Percentiles rank a stretch among this genome's conserved stretches.
phyloP scores from a whole-genome alignment of 2,113 vertebrate species.

The Silurus meridionalis region DNA sequence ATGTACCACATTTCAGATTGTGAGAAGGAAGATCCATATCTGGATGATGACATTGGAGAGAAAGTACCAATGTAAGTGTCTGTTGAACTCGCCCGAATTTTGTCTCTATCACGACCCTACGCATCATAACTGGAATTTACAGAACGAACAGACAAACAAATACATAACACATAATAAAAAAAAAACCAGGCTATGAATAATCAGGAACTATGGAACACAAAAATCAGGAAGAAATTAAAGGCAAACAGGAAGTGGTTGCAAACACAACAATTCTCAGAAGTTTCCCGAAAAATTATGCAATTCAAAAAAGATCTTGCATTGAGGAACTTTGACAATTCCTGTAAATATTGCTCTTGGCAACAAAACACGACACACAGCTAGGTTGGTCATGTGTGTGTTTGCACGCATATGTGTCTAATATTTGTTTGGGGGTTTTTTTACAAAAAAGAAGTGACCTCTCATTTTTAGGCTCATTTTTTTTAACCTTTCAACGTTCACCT shows the following conservation, averaged over 20 bases:
- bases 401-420: neutral
- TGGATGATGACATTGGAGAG: slow-evolving; percentile 42
- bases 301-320: neutral
- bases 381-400: neutral
- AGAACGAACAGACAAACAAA: neutral
- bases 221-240: slow-evolving; percentile 9
- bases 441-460: too few relatives aligned
- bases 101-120: too few relatives aligned
- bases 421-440: too few relatives aligned
- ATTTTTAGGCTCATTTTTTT: too few relatives aligned
- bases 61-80: slow-evolving; percentile 56
- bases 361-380: neutral
- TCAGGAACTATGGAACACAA: neutral
- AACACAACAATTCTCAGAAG: neutral
- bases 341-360: neutral
- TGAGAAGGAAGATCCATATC: slow-evolving; percentile 43
- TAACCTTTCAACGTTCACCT: too few relatives aligned
- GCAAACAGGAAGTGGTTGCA: slow-evolving; percentile 27
- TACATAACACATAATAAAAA: neutral
- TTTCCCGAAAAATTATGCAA: neutral
- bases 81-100: neutral
- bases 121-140: neutral
- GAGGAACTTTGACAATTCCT: slow-evolving; percentile 3
- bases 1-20: neutral
- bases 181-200: neutral